A percentile compares a stretch with the other conserved stretches of the same genome.
Evolutionary conservation across 1,140 invertebrate genomes (phyloP).

Genomic region (Forficula auricularia): DNA sequence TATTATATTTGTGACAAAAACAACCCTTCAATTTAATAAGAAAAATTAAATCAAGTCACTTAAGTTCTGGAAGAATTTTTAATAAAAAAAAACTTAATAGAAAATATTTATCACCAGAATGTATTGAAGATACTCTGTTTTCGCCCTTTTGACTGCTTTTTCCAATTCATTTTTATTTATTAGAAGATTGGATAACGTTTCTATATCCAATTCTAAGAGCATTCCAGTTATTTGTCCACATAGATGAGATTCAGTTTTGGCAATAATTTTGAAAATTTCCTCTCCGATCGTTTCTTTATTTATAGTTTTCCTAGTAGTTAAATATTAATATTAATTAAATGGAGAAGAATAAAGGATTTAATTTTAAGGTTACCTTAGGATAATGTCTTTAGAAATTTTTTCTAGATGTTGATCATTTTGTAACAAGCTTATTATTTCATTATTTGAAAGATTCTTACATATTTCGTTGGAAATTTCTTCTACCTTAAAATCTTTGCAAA

Average conservation of each 20-base stretch:
- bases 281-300: constrained; percentile 13
- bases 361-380: constrained; percentile 1
- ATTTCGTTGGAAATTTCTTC: constrained; percentile 9
- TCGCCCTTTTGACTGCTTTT: constrained; percentile 12
- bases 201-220: constrained; percentile 13
- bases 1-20: too few relatives aligned
- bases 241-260: constrained; percentile 11
- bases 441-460: constrained; percentile 7
- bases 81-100: too few relatives aligned
- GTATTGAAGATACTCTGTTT: constrained; percentile 12
- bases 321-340: neutral
- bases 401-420: constrained; percentile 7
- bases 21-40: too few relatives aligned
- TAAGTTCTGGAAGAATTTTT: too few relatives aligned
- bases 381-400: constrained; percentile 6
- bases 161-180: constrained; percentile 6
- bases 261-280: constrained; percentile 11
- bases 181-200: constrained; percentile 11
- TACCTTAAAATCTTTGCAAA: constrained; percentile 2
- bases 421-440: constrained; percentile 10
- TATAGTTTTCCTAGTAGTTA: constrained; percentile 1
- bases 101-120: constrained; percentile 5
- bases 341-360: constrained; percentile 3
- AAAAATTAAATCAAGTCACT: too few relatives aligned
- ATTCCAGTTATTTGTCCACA: constrained; percentile 16